Evolutionary conservation across 2,888 invertebrate species (phyloP), one percentile per base, ranked within the genome.

Genomic region (Metacarcinus magister): DNA sequence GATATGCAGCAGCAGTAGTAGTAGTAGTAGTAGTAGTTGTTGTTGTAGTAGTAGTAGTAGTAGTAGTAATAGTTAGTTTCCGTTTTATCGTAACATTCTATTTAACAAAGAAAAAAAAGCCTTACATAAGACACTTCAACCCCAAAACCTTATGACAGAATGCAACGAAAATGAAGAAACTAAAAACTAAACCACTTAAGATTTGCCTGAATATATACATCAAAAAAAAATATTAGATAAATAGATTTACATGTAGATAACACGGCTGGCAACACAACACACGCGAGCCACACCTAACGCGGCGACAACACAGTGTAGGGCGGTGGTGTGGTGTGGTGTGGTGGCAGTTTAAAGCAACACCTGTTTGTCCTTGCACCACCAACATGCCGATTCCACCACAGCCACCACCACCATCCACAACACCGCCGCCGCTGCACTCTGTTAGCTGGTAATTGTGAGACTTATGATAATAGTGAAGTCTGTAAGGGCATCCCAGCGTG

Each of bases 281-380:
- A 7, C 82, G 82, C 32, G 82, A 23, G 82, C 82, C 67, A 82
- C 82, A 28, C 82, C 82, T 82, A 67, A 67, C 67, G 23, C 67
- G 19, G 67, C 67, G 23, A 67, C 67, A 67, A 16, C 67, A 16
- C 2, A 16, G 67, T 19, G n/a, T 23, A 67, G 67, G 67, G 19
- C 7, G 67, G 23, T 2, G 67, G 19, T 2, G 67, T 23, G n/a
- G 67, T n/a, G 67, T 54, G 54, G 54, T 54, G 54, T 54, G 54
- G 54, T 54, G 54, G 16, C 54, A 54, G 54, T 54, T 67, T 67
- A 67, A 67, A 32, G 82, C 82, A 28, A 82, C 82, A 82, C 82
- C 82, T 82, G 32, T 28, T 82, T 82, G 82, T 82, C 82, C 82
- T 82, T 82, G 82, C 82, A 82, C 75, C 75, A 75, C n/a, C 60